These are phyloP conservation scores for Grapholita molesta DNA, from an alignment of 1,140 invertebrate genomes.

Conservation along the genomic window DNA sequence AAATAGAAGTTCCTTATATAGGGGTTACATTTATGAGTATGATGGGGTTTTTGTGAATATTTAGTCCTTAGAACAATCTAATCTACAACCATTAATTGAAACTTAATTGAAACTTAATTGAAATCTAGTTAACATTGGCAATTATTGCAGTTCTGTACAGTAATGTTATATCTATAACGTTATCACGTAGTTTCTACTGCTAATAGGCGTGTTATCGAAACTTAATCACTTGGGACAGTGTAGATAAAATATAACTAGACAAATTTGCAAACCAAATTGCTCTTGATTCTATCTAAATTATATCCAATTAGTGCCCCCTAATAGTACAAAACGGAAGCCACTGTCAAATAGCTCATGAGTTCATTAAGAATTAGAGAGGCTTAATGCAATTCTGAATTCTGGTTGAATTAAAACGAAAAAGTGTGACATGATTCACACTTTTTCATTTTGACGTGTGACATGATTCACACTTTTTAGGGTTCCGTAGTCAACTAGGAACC, in stretches of 20 bases:
- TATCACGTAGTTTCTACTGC: not conserved
- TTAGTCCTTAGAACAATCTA: not conserved
- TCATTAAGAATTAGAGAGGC: not conserved
- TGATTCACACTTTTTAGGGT: no score
- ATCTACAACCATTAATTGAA: no score
- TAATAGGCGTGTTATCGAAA: constrained; percentile 3
- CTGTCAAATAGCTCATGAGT: constrained; percentile 7
- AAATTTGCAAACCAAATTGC: constrained; percentile 14
- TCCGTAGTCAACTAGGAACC: no score
- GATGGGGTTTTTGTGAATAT: not conserved
- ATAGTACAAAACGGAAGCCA: constrained; percentile 4
- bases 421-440: no score
- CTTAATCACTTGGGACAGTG: constrained; percentile 10
- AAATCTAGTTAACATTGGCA: not conserved
- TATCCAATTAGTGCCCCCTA: constrained; percentile 7
- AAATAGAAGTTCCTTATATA: not conserved
- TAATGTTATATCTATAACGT: not conserved
- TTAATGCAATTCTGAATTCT: not conserved
- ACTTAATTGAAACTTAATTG: not conserved
- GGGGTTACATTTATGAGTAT: not conserved
- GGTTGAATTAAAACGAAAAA: not conserved
- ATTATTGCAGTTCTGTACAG: not conserved
- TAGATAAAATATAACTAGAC: constrained; percentile 11
- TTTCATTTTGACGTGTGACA: no score
- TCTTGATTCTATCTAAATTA: constrained; percentile 10